phyloP scores from a whole-genome alignment of 2,888 invertebrate species.

The Liopterus haemorrhoidalis region DNA sequence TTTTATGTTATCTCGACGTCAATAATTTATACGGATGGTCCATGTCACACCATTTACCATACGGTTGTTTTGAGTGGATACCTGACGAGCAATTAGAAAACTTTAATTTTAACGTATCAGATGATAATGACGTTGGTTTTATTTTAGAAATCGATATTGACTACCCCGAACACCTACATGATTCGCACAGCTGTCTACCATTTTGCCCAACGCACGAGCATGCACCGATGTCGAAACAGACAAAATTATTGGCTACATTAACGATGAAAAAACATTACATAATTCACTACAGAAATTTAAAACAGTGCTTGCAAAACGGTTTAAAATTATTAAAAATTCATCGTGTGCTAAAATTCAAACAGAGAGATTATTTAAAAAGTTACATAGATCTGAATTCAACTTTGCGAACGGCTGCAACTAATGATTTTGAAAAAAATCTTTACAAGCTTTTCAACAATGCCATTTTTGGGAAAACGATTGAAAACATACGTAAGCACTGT shows the following conservation, averaged over 20 bases:
- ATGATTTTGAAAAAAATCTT: constrained; percentile 28
- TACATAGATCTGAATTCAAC: constrained; percentile 43
- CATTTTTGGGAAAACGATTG: constrained; percentile 38
- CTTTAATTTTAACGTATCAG: constrained; percentile 2
- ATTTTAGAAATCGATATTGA: constrained; percentile 22
- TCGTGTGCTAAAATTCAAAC: constrained; percentile 39
- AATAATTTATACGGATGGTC: constrained; percentile 29
- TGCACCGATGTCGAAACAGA: constrained; percentile 17
- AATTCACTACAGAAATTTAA: constrained; percentile 35
- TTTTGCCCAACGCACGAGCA: constrained; percentile 21
- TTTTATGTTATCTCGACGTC: no score
- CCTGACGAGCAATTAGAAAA: no score
- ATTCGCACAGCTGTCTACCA: constrained; percentile 24
- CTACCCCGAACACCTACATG: constrained; percentile 24
- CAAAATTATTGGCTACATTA: constrained; percentile 26
- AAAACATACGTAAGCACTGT: constrained; percentile 38
- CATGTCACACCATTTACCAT: constrained; percentile 22
- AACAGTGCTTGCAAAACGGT: constrained; percentile 33
- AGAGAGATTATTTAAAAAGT: constrained; percentile 39
- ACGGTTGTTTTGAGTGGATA: no score
- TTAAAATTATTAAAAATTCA: constrained; percentile 36
- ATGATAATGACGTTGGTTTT: constrained; percentile 6
- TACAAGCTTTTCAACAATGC: constrained; percentile 41
- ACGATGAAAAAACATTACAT: constrained; percentile 30
- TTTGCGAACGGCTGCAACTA: constrained; percentile 31